Percentiles rank a stretch among this genome's conserved stretches.
Conservation (phyloP, 23 tunicate genomes). For the Styela plicata region DNA sequence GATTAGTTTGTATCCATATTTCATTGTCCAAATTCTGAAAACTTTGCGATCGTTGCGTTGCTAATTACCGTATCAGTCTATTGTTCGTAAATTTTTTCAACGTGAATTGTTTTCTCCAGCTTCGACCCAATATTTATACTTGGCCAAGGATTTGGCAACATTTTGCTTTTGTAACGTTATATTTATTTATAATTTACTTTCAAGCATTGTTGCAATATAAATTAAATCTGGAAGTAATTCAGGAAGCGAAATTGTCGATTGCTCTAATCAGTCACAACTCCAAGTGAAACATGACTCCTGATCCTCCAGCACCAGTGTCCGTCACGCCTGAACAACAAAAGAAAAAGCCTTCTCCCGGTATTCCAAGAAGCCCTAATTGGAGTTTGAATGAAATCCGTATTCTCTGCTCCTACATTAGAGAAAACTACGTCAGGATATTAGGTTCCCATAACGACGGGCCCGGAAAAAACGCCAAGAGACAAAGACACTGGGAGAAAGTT, state of each 20-base stretch:
- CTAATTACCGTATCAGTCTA: too few relatives aligned
- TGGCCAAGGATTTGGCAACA: too few relatives aligned
- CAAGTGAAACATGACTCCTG: constrained; percentile 1
- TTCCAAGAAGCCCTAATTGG: constrained; percentile 35
- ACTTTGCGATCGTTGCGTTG: neutral
- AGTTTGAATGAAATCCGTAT: constrained; percentile 46
- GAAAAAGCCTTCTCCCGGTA: constrained; percentile 1
- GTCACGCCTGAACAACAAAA: neutral
- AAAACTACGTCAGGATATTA: constrained; percentile 46
- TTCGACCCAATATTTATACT: too few relatives aligned
- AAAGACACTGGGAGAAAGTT: constrained; percentile 54
- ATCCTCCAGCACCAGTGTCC: neutral
- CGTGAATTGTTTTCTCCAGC: too few relatives aligned
- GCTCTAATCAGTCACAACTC: neutral
- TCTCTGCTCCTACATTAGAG: constrained; percentile 55
- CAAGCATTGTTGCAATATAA: neutral
- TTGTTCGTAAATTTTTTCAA: too few relatives aligned
- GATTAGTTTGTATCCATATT: too few relatives aligned
- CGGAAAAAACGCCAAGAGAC: constrained; percentile 55
- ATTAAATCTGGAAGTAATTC: neutral
- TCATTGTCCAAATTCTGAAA: neutral
- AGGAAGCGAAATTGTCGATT: neutral
- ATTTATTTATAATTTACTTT: neutral
- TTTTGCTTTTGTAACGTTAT: too few relatives aligned
- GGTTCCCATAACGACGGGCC: constrained; percentile 38